Evolutionary conservation across 2,797 vertebrate genomes (phyloP).

Genomic region (Enteromius viviparus): DNA sequence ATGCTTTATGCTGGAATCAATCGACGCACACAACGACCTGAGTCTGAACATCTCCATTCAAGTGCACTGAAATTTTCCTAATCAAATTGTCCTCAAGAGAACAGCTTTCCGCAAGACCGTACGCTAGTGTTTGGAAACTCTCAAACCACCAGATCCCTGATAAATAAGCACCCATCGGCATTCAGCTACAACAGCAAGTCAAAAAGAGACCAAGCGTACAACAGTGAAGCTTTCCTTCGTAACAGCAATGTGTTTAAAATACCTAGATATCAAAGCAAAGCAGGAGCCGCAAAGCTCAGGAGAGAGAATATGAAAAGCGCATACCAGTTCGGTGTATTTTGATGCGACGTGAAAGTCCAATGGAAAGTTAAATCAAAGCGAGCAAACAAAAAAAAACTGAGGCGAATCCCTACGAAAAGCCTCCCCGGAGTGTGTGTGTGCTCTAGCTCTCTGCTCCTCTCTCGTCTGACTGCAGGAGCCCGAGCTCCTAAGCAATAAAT

Average conservation of each 20-base stretch:
- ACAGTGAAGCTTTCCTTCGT: not conserved
- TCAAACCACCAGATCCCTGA: not conserved
- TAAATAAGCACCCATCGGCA: slow-evolving; percentile 7
- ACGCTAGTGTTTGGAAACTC: slow-evolving; percentile 12
- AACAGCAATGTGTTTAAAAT: not conserved
- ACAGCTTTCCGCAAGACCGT: slow-evolving; percentile 1
- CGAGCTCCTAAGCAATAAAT: slow-evolving; percentile 91
- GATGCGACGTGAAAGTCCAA: slow-evolving; percentile 29
- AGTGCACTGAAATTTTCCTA: slow-evolving; percentile 47
- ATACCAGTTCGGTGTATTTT: slow-evolving; percentile 20
- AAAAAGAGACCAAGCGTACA: not conserved
- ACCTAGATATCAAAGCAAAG: not conserved
- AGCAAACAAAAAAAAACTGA: slow-evolving; percentile 74
- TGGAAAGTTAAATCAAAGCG: slow-evolving; percentile 44
- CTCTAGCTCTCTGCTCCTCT: slow-evolving; percentile 75
- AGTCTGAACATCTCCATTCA: slow-evolving; percentile 52
- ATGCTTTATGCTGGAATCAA: slow-evolving; percentile 16
- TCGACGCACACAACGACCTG: slow-evolving; percentile 55
- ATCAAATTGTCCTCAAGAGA: slow-evolving; percentile 20
- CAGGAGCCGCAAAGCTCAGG: not conserved
- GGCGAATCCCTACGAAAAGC: slow-evolving; percentile 68
- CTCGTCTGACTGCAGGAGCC: slow-evolving; percentile 85
- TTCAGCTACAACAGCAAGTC: not conserved
- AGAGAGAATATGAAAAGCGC: slow-evolving; percentile 19
- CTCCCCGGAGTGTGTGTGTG: slow-evolving; percentile 68